These are phyloP conservation scores for Liodrosophila aerea DNA, from an alignment of 2,888 invertebrate species.

Conservation along the genomic window DNA sequence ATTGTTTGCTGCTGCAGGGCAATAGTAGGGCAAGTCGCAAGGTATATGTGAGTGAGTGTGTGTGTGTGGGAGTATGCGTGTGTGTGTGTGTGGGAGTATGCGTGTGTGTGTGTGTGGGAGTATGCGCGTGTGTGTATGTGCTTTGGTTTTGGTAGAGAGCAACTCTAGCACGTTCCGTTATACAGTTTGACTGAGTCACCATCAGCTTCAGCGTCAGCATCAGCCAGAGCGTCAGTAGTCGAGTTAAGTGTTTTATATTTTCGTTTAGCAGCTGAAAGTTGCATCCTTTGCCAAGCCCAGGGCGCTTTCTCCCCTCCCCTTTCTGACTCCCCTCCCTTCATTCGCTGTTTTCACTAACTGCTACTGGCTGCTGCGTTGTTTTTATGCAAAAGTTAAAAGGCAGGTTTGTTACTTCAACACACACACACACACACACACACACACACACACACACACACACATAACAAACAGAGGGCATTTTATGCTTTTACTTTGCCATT, in stretches of 20 bases:
- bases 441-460: constrained; percentile 16
- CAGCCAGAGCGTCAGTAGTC: constrained; percentile 33
- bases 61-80: constrained; percentile 16
- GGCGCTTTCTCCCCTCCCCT: no score
- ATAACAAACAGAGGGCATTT: background rate
- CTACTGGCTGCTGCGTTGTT: constrained; percentile 68
- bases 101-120: constrained; percentile 19
- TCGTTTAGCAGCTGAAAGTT: constrained; percentile 78
- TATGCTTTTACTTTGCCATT: constrained; percentile 37
- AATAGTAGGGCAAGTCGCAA: constrained; percentile 11
- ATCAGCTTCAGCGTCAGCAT: constrained; percentile 8
- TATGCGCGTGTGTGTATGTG: constrained; percentile 15
- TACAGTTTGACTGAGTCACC: constrained; percentile 44
- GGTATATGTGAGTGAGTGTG: constrained; percentile 11
- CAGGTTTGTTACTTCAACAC: constrained; percentile 49
- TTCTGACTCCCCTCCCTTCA: no score
- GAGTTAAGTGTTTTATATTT: constrained; percentile 78
- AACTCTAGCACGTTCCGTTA: constrained; percentile 38
- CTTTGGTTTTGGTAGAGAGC: constrained; percentile 38
- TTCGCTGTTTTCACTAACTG: background rate
- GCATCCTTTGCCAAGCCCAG: constrained; percentile 56
- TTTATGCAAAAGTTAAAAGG: constrained; percentile 75
- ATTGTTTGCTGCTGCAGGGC: constrained; percentile 50
- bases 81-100: constrained; percentile 19
- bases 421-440: constrained; percentile 20